Percentiles rank a stretch among this genome's conserved stretches.
These are phyloP conservation scores for Elgaria multicarinata DNA, from an alignment of 2,113 vertebrate genomes.

Conservation along the genomic window DNA sequence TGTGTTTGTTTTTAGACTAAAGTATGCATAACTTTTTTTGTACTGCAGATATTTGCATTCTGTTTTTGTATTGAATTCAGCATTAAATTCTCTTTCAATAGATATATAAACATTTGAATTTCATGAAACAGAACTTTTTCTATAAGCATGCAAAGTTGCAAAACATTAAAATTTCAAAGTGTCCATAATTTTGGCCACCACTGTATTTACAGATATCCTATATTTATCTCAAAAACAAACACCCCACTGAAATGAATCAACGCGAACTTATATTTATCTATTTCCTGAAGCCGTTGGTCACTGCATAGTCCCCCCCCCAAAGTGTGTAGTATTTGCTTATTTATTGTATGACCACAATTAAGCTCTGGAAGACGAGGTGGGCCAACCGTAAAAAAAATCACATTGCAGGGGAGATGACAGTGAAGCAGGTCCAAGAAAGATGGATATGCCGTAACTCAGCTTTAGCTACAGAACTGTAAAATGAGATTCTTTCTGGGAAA, in stretches of 20 bases:
- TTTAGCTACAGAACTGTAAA: constrained; percentile 34
- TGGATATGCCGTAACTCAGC: constrained; percentile 22
- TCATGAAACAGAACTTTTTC: too few species aligned
- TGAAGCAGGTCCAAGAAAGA: constrained; percentile 47
- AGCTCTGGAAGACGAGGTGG: constrained; percentile 32
- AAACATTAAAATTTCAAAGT: too few species aligned
- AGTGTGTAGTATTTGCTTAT: neutral
- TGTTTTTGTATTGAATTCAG: too few species aligned
- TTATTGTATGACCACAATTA: constrained; percentile 19
- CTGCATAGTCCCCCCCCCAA: too few species aligned
- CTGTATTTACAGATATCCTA: neutral
- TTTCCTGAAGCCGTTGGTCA: constrained; percentile 29
- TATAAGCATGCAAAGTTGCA: too few species aligned
- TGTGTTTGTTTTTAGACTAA: too few species aligned
- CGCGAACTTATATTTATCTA: constrained; percentile 19
- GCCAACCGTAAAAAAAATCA: constrained; percentile 48
- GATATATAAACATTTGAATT: too few species aligned
- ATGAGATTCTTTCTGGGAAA: constrained; percentile 41
- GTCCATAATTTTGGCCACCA: neutral
- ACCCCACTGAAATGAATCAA: constrained; percentile 6
- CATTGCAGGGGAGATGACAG: neutral
- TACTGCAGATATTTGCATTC: too few species aligned
- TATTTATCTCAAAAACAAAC: constrained; percentile 12
- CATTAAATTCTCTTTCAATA: too few species aligned
- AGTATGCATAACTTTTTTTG: too few species aligned